A percentile compares a stretch with the other conserved stretches of the same genome.
Conservation (phyloP, 2,113 vertebrate genomes). For the Synodontis membranacea region DNA sequence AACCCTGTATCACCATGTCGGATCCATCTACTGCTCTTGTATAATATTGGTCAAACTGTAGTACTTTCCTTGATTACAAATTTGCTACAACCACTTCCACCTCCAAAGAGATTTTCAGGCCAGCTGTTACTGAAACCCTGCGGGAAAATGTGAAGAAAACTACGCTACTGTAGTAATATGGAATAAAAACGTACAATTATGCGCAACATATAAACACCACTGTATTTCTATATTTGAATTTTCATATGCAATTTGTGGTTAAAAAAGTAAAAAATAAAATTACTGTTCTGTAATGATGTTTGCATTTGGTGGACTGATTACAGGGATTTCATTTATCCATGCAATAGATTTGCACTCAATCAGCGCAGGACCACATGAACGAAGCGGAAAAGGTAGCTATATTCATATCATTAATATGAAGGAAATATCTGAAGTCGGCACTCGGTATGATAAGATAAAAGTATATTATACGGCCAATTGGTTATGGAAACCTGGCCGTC, state of each 20-base stretch:
- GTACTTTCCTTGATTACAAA: not conserved
- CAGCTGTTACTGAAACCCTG: conserved; percentile 22
- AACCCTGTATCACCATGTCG: not conserved
- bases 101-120: not conserved
- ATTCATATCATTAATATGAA: not conserved
- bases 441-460: not conserved
- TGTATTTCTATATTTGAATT: not conserved
- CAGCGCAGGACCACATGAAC: not conserved
- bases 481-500: not conserved
- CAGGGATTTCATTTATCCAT: not conserved
- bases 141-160: conserved; percentile 1
- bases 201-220: not conserved
- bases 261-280: not conserved
- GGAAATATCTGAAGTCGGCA: not conserved
- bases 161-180: conserved; percentile 5
- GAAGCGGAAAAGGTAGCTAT: not conserved
- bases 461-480: not conserved
- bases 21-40: not conserved
- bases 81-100: not conserved
- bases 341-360: not conserved
- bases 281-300: not conserved
- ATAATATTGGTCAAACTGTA: not conserved
- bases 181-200: not conserved
- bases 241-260: not conserved
- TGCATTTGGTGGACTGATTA: not conserved